These are phyloP conservation scores for Leptinotarsa rubiginosa DNA, from an alignment of 2,888 invertebrate species.

Conservation along the genomic window DNA sequence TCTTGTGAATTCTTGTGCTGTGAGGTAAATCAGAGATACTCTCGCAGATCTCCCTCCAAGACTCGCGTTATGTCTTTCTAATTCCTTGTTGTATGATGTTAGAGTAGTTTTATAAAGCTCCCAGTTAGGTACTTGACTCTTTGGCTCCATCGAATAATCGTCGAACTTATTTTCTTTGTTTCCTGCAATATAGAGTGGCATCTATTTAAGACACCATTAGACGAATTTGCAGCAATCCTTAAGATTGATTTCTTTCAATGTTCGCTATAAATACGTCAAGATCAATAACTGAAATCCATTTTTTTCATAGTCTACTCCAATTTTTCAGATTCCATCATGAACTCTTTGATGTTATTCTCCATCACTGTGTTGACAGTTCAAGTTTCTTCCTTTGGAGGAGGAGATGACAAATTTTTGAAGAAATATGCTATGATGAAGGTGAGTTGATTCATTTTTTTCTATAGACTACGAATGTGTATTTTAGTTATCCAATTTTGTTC, in stretches of 20 bases:
- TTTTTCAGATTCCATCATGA: constrained; percentile 44
- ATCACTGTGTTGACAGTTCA: constrained; percentile 40
- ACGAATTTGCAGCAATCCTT: constrained; percentile 10
- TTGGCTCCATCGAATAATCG: too few relatives aligned
- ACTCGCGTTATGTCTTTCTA: too few relatives aligned
- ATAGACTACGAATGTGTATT: neutral
- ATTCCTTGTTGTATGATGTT: too few relatives aligned
- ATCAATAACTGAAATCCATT: neutral
- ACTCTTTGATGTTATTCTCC: constrained; percentile 35
- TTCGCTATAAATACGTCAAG: neutral
- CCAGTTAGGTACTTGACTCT: too few relatives aligned
- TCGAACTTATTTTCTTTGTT: too few relatives aligned
- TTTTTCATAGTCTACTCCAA: neutral
- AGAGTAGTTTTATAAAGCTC: too few relatives aligned
- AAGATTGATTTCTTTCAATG: neutral
- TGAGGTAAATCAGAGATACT: too few relatives aligned
- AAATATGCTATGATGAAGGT: constrained; percentile 82
- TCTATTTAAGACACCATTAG: neutral
- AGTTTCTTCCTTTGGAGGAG: constrained; percentile 68
- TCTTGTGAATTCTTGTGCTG: too few relatives aligned
- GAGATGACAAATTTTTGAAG: constrained; percentile 76
- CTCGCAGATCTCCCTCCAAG: too few relatives aligned
- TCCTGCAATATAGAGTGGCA: too few relatives aligned
- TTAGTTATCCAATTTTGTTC: neutral
- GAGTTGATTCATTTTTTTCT: constrained; percentile 41